A percentile compares a stretch with the other conserved stretches of the same genome.
These are phyloP conservation scores for Delichon dasypus DNA, from an alignment of 2,797 vertebrate species.

Conservation along the genomic window DNA sequence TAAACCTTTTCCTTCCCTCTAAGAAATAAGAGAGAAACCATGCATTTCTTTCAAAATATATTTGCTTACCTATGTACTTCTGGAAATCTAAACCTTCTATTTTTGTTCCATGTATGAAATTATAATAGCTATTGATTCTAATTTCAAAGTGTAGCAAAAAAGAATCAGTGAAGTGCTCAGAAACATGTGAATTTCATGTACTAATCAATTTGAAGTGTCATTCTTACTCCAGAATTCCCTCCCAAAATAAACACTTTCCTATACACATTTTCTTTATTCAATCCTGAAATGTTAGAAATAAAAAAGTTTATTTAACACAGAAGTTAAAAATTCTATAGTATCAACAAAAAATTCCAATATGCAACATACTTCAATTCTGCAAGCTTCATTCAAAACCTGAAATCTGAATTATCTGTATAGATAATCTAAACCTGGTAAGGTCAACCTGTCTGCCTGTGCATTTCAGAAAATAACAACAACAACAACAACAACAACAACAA, in stretches of 20 bases:
- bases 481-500: background rate
- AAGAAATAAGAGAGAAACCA: background rate
- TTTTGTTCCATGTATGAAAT: background rate
- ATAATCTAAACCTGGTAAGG: background rate
- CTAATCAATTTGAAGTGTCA: background rate
- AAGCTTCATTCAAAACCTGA: background rate
- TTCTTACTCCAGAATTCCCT: background rate
- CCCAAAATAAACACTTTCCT: background rate
- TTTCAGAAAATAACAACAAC: background rate
- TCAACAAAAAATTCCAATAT: background rate
- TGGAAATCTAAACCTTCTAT: background rate
- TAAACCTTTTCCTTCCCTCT: background rate
- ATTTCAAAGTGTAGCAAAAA: background rate
- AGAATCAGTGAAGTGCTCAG: background rate
- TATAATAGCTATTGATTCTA: conserved; percentile 15
- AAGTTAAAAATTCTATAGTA: background rate
- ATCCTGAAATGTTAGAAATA: background rate
- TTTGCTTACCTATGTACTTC: background rate
- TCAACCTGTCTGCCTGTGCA: background rate
- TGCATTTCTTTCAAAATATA: background rate
- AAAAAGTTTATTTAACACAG: background rate
- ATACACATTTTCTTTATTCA: background rate
- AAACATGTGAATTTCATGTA: background rate
- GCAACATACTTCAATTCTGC: background rate
- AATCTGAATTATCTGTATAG: background rate